Evolutionary conservation across 2,888 invertebrate species (phyloP), one percentile per base, ranked within the genome.

Genomic region (Cephonodes hylas): DNA sequence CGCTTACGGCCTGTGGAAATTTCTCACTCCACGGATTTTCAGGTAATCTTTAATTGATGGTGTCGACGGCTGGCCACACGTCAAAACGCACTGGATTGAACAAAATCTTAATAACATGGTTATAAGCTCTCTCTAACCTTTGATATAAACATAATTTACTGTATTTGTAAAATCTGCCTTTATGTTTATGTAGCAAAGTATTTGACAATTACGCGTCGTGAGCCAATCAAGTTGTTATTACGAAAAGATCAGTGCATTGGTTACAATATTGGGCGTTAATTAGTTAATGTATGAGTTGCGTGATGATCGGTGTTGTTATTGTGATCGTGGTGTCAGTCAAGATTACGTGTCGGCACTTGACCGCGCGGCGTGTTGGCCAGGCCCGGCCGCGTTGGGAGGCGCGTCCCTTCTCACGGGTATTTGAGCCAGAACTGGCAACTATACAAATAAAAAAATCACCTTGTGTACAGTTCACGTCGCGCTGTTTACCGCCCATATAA

Each of bases 401-500:
- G 75, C 69, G 69, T 69, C 70, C 65, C 81, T 91, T 92, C 91
- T 91, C 91, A 92, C 91, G 91, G 90, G 85, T 88, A 91, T 92
- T 91, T 90, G 84, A 85, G 79, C 81, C 83, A 80, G 81, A 82
- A 81, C 87, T 80, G 78, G 84, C 81, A 81, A 84, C 86, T 87
- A 84, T 73, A 87, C 88, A 91, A 91, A 91, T 86, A 91, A 88
- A 85, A 84, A 85, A 84, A 88, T 79, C 84, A 86, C 79, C 83
- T 83, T 91, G 91, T 91, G 91, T 91, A 91, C 91, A 89, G 89
- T 90, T 91, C 90, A 89, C 91, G 89, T 87, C 78, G 85, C 79
- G 77, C 71, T 89, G 89, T 91, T 91, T 89, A 83, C 89, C 82
- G 83, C 84, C 76, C 88, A 84, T 86, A 88, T 88, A 88, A 89